Evolutionary conservation across 2,797 vertebrate species (phyloP), one percentile per base, ranked within the genome.

Genomic region (Syngnathus rostellatus): DNA sequence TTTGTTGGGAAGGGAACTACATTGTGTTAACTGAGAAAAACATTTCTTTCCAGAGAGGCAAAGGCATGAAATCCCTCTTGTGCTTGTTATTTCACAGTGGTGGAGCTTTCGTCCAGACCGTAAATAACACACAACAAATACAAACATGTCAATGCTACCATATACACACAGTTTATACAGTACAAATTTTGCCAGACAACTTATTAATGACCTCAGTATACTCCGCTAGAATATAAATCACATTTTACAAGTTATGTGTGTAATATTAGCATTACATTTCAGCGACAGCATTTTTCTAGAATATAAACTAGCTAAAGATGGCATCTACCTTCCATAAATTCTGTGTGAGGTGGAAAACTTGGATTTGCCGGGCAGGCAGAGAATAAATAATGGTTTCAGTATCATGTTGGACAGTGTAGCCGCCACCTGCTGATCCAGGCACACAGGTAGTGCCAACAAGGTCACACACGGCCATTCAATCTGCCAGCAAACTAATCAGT

Each of bases 51-150:
- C 73, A 80, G 83, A 76, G 84, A 81, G 81, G 80, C 68, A 82
- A 89, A 87, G 74, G 81, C 81, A 64, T 77, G 86, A 88, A 90
- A 89, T 91, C 90, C 90, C 90, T 83, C 88, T 86, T 88, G 89
- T 89, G 90, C 91, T 92, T 92, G 88, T 93, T 92, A 93, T 92
- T 90, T 91, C 88, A 89, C 90, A 90, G 88, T 90, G 91, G 90
- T 81, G 89, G 82, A 87, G 92, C 81, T 91, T 76, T 72, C 68
- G 68, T 81, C 78, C 79, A 76, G 82, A 80, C 77, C 68, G 77
- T 86, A 86, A 87, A 89, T 80, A 87, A 83, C 60, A 87, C 79
- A 84, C 77, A 66, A 68, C 68, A n/a, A 59, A 68, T 66, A 66
- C 57, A 73, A 66, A 62, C 70, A 66, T 53, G 48, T 21, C 53